A percentile compares a stretch with the other conserved stretches of the same genome.
Conservation (phyloP, 2,888 invertebrate species). For the Meta bourneti region DNA sequence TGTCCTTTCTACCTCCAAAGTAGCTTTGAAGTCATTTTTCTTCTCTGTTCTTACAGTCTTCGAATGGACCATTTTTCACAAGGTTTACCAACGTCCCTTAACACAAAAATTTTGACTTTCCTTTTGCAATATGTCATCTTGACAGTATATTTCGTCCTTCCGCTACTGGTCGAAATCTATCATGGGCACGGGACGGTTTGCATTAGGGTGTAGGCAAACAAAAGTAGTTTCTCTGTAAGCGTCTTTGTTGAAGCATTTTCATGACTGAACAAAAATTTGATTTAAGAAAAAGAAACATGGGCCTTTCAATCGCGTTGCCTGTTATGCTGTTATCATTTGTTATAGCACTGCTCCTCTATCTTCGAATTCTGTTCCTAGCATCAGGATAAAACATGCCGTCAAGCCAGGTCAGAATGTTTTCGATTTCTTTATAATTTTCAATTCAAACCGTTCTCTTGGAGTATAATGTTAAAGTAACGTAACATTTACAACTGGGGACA, state of each 20-base stretch:
- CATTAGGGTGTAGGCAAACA: not conserved
- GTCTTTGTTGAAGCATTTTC: not conserved
- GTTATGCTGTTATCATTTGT: not conserved
- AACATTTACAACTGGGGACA: too few relatives aligned
- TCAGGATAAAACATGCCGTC: too few relatives aligned
- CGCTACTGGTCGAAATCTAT: not conserved
- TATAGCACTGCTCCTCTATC: not conserved
- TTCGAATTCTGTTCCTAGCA: not conserved
- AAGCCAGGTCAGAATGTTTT: too few relatives aligned
- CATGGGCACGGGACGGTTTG: not conserved
- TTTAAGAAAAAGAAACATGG: not conserved
- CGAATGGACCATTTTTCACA: slow-evolving; percentile 1
- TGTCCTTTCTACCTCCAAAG: slow-evolving; percentile 1
- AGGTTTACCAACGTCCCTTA: not conserved
- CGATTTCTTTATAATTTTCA: too few relatives aligned
- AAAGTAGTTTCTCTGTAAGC: not conserved
- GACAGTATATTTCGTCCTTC: slow-evolving; percentile 20
- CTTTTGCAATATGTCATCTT: slow-evolving; percentile 39
- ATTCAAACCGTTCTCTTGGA: too few relatives aligned
- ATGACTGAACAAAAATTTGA: not conserved
- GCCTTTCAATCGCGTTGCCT: not conserved
- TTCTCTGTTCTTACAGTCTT: not conserved
- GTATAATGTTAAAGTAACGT: too few relatives aligned
- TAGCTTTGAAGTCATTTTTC: slow-evolving; percentile 10
- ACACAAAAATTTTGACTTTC: slow-evolving; percentile 20